Base-by-base conservation (phyloP, 2,797 vertebrate genomes). In the Mareca strepera region DNA sequence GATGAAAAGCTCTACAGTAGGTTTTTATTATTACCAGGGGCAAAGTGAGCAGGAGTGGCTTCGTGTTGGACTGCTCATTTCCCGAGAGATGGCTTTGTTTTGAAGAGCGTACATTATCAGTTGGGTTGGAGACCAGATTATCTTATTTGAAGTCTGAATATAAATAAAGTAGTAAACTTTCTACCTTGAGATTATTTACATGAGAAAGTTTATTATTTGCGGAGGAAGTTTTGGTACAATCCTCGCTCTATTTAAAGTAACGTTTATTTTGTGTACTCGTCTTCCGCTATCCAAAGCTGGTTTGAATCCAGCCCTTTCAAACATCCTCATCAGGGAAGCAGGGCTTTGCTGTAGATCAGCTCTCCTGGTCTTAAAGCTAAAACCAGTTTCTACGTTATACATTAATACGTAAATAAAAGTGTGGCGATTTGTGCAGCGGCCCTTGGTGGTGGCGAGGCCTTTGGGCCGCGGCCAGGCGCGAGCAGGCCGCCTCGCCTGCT, bases 21-120 rank as follows among this genome's bases (percentile, higher is more conserved):
- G 44, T 59, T 96, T 95, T 87, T 91, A 94, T 95, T 96, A 90
- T 82, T 85, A 90, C 96, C 86, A 66, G 83, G 85, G 94, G 88
- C 95, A 93, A 92, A 94, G 73, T 66, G 62, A 89, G 78, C 75
- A n/a, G 75, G 83, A 92, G 72, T 78, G 88, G 60, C 72, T 96
- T 75, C 55, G 80, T 84, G 62, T 56, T 82, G 81, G 86, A 41
- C 78, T 66, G 41, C 55, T 95, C 75, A 78, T 95, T 95, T 96
- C 94, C 90, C 90, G 72, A 72, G 93, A 92, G 90, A 73, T 87
- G 59, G n/a, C 88, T 91, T 92, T 89, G 88, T 95, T 87, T 94
- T 82, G 81, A 66, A 58, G 88, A 75, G 16, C 44, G n/a, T 7
- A 9, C 25, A 10, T 91, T 85, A 60, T 92, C 55, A n/a, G 0